Percentiles rank a stretch among this genome's conserved stretches.
These are phyloP conservation scores for Drosophila equinoxialis DNA, from an alignment of 1,140 invertebrate species.

Conservation along the genomic window DNA sequence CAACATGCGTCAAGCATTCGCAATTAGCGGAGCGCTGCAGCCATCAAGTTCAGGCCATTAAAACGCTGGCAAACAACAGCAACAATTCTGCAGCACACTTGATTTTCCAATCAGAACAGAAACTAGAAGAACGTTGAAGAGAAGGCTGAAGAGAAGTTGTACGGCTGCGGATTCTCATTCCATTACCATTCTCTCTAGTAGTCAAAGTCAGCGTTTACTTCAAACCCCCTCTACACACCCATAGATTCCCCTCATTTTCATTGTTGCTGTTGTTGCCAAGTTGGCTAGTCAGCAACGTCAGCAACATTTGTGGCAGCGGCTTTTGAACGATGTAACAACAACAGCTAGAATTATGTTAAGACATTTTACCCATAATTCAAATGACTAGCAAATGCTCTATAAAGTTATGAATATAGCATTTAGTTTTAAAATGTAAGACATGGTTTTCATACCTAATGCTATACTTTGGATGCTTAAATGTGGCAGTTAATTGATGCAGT, in stretches of 20 bases:
- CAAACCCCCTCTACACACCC: not conserved
- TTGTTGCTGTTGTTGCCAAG: constrained; percentile 34
- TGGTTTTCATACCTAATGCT: too few relatives aligned
- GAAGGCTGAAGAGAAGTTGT: not conserved
- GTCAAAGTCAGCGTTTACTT: constrained; percentile 8
- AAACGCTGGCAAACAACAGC: constrained; percentile 65
- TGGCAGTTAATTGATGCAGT: too few relatives aligned
- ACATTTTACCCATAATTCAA: accelerated
- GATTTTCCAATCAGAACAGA: constrained; percentile 76
- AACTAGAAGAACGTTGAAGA: not conserved
- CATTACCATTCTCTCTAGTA: not conserved
- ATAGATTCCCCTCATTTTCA: constrained; percentile 23
- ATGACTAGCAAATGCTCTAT: constrained; percentile 26
- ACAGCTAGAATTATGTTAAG: constrained; percentile 33
- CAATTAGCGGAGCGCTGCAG: constrained; percentile 73
- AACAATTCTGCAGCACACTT: constrained; percentile 49
- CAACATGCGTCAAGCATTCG: constrained; percentile 81
- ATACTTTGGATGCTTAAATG: too few relatives aligned
- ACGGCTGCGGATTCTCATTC: not conserved
- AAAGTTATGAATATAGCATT: not conserved
- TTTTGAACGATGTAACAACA: constrained; percentile 50
- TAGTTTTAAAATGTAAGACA: too few relatives aligned
- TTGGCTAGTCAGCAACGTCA: constrained; percentile 64
- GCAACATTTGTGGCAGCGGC: constrained; percentile 69
- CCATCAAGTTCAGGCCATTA: constrained; percentile 71